Conservation (phyloP, 2,888 invertebrate species). For the Incurvaria masculella region DNA sequence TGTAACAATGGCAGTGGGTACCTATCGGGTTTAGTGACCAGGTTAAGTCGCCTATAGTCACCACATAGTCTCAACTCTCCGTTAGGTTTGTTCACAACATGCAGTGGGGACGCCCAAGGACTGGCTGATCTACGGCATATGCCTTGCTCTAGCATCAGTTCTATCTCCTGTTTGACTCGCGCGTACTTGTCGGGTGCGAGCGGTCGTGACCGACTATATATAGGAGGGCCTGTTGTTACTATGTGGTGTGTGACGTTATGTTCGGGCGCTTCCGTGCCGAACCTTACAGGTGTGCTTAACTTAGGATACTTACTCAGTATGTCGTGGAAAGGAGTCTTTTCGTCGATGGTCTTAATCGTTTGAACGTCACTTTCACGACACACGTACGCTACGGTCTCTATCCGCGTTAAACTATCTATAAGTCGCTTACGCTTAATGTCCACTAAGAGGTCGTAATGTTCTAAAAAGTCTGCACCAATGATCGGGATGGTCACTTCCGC, state of each 20-base stretch:
- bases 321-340: not conserved
- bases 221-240: slow-evolving; percentile 12
- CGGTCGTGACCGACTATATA: slow-evolving; percentile 10
- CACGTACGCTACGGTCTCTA: not conserved
- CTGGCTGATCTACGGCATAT: not conserved
- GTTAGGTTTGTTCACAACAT: slow-evolving; percentile 15
- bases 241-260: slow-evolving; percentile 10
- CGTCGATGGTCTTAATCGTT: not conserved
- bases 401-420: slow-evolving; percentile 4
- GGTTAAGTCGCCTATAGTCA: slow-evolving; percentile 28
- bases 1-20: slow-evolving; percentile 23
- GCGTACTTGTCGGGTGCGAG: slow-evolving; percentile 8
- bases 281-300: not conserved
- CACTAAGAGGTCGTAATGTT: slow-evolving; percentile 6
- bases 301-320: not conserved
- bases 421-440: slow-evolving; percentile 6
- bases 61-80: slow-evolving; percentile 21
- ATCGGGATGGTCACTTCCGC: slow-evolving; percentile 11
- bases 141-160: not conserved
- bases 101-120: slow-evolving; percentile 18
- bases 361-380: not conserved
- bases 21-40: slow-evolving; percentile 22
- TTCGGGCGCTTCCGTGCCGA: not conserved
- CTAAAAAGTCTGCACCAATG: slow-evolving; percentile 13
- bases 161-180: slow-evolving; percentile 1